phyloP scores from a whole-genome alignment of 2,797 vertebrate species.

The Sternotherus odoratus region DNA sequence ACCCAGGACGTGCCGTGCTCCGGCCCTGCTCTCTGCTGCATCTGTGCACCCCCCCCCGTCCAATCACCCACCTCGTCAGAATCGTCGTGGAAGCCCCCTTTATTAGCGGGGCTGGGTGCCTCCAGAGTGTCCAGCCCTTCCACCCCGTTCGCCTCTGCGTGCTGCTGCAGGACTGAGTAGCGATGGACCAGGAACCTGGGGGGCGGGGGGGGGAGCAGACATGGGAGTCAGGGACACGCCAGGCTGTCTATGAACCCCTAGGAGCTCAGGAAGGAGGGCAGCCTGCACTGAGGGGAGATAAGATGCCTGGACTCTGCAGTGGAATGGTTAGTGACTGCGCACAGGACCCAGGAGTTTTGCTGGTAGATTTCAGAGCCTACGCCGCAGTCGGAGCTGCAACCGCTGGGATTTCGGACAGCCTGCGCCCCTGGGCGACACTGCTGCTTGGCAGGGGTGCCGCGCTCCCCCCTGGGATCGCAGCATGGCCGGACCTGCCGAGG shows the following conservation, averaged over 20 bases:
- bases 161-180: constrained; percentile 92
- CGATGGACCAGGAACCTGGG: constrained; percentile 94
- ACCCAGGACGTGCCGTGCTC: neutral
- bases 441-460: too few relatives aligned
- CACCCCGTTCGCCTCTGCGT: constrained; percentile 85
- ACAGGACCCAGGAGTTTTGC: too few relatives aligned
- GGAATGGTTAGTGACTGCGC: neutral
- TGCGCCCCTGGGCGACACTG: neutral
- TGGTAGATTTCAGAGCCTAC: neutral
- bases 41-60: neutral
- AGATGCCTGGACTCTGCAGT: neutral
- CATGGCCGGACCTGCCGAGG: too few relatives aligned
- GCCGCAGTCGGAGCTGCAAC: too few relatives aligned
- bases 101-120: constrained; percentile 66
- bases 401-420: neutral
- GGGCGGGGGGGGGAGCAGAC: constrained; percentile 67
- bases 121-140: constrained; percentile 87
- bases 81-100: constrained; percentile 91
- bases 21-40: too few relatives aligned
- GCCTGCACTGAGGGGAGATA: neutral
- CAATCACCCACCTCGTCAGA: constrained; percentile 90
- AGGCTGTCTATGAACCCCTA: neutral
- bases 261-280: neutral
- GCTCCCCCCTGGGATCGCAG: too few relatives aligned
- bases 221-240: neutral